Conservation (phyloP, 2,888 invertebrate species). For the Melanostoma mellinum region DNA sequence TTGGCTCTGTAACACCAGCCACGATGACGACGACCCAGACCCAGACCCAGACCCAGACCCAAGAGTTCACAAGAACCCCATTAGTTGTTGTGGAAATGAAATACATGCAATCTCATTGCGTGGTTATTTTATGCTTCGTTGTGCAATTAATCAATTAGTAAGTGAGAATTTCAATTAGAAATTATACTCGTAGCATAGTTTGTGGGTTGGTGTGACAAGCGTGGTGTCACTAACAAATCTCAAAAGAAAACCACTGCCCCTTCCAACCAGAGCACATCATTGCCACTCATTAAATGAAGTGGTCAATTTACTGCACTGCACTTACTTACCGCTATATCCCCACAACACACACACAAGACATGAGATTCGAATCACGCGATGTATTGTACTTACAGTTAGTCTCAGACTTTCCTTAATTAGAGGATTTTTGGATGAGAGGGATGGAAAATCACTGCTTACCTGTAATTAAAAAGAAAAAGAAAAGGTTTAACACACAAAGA, state of each 20-base stretch:
- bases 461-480: slow-evolving; percentile 55
- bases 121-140: slow-evolving; percentile 42
- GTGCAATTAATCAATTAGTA: slow-evolving; percentile 57
- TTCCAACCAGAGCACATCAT: not conserved
- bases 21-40: not conserved
- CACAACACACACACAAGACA: slow-evolving; percentile 1
- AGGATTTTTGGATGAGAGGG: not conserved
- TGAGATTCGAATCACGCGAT: slow-evolving; percentile 24
- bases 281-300: slow-evolving; percentile 32
- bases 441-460: slow-evolving; percentile 55
- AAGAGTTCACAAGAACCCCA: slow-evolving; percentile 14
- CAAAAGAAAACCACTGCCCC: not conserved
- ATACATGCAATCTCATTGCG: slow-evolving; percentile 52
- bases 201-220: slow-evolving; percentile 11
- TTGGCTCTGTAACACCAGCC: not conserved
- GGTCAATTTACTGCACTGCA: not conserved
- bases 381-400: slow-evolving; percentile 14
- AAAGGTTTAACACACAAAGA: slow-evolving; percentile 34
- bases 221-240: not conserved
- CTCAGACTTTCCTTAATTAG: not conserved
- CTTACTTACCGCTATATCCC: not conserved
- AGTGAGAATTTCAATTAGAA: slow-evolving; percentile 37
- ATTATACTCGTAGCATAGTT: slow-evolving; percentile 25
- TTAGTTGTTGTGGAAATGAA: slow-evolving; percentile 41
- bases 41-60: too few species aligned